Conservation (phyloP, 2,797 vertebrate species). For the Calcarius lapponicus region DNA sequence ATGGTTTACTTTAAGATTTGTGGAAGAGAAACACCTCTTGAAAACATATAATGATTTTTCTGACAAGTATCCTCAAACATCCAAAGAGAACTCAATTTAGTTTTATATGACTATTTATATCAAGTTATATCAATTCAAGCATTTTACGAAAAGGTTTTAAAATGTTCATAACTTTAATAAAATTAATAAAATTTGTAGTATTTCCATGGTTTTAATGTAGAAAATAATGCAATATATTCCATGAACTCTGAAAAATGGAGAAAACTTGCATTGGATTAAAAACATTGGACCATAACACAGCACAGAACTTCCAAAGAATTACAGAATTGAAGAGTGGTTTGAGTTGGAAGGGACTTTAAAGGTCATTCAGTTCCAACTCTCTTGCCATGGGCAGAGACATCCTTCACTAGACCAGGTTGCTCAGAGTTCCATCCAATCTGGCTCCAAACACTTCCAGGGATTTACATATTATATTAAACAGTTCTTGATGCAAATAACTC, state of each 20-base stretch:
- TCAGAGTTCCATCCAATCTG: not conserved
- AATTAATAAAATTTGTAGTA: not conserved
- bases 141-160: not conserved
- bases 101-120: not conserved
- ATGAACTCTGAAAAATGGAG: not conserved
- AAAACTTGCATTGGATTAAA: not conserved
- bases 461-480: not conserved
- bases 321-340: not conserved
- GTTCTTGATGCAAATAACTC: not conserved
- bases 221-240: not conserved
- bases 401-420: not conserved
- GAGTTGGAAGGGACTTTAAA: not conserved
- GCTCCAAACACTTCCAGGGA: not conserved
- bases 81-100: not conserved
- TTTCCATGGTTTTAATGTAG: not conserved
- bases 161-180: not conserved
- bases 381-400: not conserved
- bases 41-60: not conserved
- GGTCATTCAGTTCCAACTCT: not conserved
- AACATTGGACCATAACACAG: not conserved
- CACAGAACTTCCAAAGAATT: not conserved
- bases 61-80: not conserved
- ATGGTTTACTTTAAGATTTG: not conserved
- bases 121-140: not conserved
- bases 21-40: not conserved